phyloP scores from a whole-genome alignment of 2,797 vertebrate species.

The Melanogrammus aeglefinus region DNA sequence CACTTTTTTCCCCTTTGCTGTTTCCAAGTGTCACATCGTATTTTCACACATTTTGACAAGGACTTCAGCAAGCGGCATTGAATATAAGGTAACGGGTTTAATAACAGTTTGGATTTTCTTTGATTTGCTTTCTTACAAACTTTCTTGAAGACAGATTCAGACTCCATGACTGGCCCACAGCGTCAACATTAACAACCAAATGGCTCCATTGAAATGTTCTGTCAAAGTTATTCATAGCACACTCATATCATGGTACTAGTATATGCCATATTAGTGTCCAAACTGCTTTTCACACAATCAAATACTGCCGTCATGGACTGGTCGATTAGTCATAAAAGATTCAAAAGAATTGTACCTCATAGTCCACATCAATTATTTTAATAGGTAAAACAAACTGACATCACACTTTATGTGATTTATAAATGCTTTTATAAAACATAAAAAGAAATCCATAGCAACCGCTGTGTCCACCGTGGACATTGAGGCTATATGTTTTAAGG shows the following conservation, averaged over 20 bases:
- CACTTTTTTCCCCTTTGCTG: background rate
- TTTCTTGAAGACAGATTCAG: background rate
- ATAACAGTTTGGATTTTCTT: background rate
- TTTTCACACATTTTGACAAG: background rate
- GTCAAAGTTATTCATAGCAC: background rate
- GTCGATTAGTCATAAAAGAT: background rate
- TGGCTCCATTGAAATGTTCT: background rate
- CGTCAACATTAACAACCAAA: background rate
- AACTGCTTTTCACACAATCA: background rate
- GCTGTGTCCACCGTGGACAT: too few relatives aligned
- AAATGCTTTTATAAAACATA: background rate
- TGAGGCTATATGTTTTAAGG: background rate
- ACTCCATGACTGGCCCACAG: background rate
- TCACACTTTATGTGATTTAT: background rate
- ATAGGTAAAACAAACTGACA: too few relatives aligned
- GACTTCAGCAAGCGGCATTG: background rate
- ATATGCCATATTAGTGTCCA: background rate
- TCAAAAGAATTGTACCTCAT: background rate
- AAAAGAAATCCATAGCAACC: background rate
- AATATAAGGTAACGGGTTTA: background rate
- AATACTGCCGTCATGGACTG: background rate
- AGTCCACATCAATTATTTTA: background rate
- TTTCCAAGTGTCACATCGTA: background rate
- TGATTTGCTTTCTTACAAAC: background rate
- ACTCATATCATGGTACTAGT: too few relatives aligned